A percentile compares a stretch with the other conserved stretches of the same genome.
Conservation (phyloP, 2,888 invertebrate species). For the Athrips mouffetella region DNA sequence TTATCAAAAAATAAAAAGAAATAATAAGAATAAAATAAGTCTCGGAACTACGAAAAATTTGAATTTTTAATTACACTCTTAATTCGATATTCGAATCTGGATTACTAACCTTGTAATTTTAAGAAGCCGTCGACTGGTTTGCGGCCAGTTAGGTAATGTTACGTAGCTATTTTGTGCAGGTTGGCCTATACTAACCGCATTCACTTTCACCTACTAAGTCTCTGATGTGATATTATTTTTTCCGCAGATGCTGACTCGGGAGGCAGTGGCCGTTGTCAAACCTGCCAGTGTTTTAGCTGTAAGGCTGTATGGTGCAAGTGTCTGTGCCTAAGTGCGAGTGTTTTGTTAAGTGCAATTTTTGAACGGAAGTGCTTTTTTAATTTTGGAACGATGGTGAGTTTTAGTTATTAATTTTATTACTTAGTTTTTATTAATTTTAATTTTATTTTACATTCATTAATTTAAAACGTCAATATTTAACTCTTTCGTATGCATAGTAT, state of each 20-base stretch:
- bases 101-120: constrained; percentile 2
- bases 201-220: constrained; percentile 5
- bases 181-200: constrained; percentile 7
- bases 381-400: background rate
- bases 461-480: background rate
- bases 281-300: constrained; percentile 4
- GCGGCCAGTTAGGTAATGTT: constrained; percentile 1
- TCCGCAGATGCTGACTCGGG: constrained; percentile 5
- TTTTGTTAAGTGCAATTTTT: background rate
- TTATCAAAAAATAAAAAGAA: too few species aligned
- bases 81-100: constrained; percentile 2
- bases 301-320: background rate
- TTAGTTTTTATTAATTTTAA: background rate
- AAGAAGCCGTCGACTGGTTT: background rate
- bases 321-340: background rate
- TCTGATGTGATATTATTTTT: constrained; percentile 2
- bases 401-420: background rate
- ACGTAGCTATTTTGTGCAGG: constrained; percentile 1
- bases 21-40: too few species aligned
- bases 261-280: background rate
- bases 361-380: background rate
- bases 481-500: too few species aligned
- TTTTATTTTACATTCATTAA: background rate
- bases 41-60: too few species aligned
- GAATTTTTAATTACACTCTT: too few species aligned